Evolutionary conservation across 2,113 vertebrate species (phyloP), one percentile per base, ranked within the genome.

Genomic region (Dendrocopos noguchii): DNA sequence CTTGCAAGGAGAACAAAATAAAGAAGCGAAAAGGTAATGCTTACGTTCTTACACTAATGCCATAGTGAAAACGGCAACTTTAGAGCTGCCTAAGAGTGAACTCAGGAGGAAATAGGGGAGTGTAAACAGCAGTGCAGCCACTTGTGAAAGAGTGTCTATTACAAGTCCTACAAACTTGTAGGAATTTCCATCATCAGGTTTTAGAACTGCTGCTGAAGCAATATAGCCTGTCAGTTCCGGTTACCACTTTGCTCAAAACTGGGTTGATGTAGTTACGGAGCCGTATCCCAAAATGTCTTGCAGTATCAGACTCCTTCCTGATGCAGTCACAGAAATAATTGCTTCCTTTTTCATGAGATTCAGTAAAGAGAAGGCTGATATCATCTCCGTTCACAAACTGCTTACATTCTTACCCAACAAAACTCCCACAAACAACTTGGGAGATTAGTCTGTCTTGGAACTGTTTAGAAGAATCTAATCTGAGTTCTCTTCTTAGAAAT

Each of bases 11-110:
- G 84, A 98, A 97, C 81, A 99, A 99, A 97, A 95, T 98, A 29
- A 99, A 99, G 96, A 99, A 99, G 60, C 95, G 99, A 42, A 99
- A 99, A 99, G 99, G 99, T 99, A 94, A 75, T 53, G 57, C 34
- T 28, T 0, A 6, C 56, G 4, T 77, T 85, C 36, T 61, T 70
- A 1, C n/a, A 6, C 6, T 52, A 3, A 24, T 39, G 28, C 19
- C 25, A 6, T 12, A 70, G 10, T 42, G 81, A 36, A 80, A 88
- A 42, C 27, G 12, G 19, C 9, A 50, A 1, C 60, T 70, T 72
- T 31, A 50, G 63, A 79, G 72, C 59, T 91, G 50, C 50, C 44
- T 15, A 8, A 15, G 57, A 33, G 52, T 65, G 52, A 70, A 52
- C 60, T 70, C 15, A 3, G 20, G 2, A 2, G n/a, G 60, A 83